Base-by-base conservation (phyloP, 2,113 vertebrate species). In the Scatophagus argus region DNA sequence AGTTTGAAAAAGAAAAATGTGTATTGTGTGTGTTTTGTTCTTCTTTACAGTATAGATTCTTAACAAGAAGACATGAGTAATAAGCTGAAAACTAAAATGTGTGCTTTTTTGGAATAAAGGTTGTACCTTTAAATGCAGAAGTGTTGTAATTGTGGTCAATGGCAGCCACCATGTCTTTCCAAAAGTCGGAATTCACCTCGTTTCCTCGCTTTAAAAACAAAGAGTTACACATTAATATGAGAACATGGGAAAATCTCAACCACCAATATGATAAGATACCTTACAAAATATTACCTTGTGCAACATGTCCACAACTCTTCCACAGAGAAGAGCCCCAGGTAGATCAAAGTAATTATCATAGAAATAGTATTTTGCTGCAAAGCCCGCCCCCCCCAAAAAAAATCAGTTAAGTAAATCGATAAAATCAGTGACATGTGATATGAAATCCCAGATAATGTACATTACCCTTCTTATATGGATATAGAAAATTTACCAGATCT, bases 291-390 rank as follows among this genome's bases (percentile, higher is more conserved):
- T 95, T 91, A 99, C 97, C 96, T 96, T 96, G 79, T 95, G 92
- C 89, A 98, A 91, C 89, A 93, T 93, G 90, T 99, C 97, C 79
- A 98, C 96, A 78, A 97, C 94, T 74, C 94, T 95, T 81, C 96
- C 97, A 89, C 96, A 98, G 4, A 98, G 94, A 55, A 99, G 95
- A 43, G 97, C 96, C 78, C 96, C 97, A 2, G 97, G 97, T 38
- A 99, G 94, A 87, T 99, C 97, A 94, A 99, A 99, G 90, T 98
- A 97, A 92, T 99, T 99, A 93, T 98, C 97, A 87, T 97, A 99
- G 85, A 96, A 96, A 92, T 98, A 98, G 86, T 97, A 98, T 92
- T 98, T 97, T 81, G 96, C 98, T 99, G 91, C 43, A 73, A 70
- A 76, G 79, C 69, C 49, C n/a, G n/a, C n/a, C n/a, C n/a, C n/a